Evolutionary conservation across 2,113 vertebrate species (phyloP).

Genomic region (Rhineura floridana): DNA sequence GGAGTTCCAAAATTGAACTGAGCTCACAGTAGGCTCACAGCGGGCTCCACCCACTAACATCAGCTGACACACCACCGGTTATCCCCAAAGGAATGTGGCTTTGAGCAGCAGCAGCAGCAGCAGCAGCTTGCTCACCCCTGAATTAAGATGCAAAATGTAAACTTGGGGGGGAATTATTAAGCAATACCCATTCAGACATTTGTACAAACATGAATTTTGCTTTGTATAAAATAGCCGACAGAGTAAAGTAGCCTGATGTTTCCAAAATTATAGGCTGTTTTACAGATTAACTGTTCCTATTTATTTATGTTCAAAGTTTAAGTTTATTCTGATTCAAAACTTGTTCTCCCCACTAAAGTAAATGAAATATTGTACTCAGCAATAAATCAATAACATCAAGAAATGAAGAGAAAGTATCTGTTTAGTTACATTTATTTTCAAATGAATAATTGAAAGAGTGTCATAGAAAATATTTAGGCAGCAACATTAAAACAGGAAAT

Average conservation of each 20-base stretch:
- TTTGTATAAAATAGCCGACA: not conserved
- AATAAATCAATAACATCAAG: not conserved
- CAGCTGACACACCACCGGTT: no score
- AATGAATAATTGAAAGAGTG: not conserved
- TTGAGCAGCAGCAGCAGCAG: no score
- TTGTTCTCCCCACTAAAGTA: not conserved
- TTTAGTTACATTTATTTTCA: not conserved
- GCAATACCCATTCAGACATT: not conserved
- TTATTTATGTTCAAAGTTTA: not conserved
- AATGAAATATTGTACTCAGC: not conserved
- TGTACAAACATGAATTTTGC: not conserved
- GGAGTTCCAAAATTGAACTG: no score
- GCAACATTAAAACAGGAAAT: not conserved
- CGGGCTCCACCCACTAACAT: no score
- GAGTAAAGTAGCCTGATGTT: not conserved
- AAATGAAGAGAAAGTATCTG: not conserved
- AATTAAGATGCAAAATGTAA: not conserved
- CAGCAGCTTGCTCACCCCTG: no score
- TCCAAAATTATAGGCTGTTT: constrained; percentile 3
- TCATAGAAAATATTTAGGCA: not conserved
- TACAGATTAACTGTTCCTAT: not conserved
- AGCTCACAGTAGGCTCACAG: not conserved
- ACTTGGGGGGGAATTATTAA: not conserved
- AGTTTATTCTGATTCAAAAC: not conserved
- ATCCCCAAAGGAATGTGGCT: no score